phyloP scores from a whole-genome alignment of 2,797 vertebrate species.

The Phoebastria nigripes region DNA sequence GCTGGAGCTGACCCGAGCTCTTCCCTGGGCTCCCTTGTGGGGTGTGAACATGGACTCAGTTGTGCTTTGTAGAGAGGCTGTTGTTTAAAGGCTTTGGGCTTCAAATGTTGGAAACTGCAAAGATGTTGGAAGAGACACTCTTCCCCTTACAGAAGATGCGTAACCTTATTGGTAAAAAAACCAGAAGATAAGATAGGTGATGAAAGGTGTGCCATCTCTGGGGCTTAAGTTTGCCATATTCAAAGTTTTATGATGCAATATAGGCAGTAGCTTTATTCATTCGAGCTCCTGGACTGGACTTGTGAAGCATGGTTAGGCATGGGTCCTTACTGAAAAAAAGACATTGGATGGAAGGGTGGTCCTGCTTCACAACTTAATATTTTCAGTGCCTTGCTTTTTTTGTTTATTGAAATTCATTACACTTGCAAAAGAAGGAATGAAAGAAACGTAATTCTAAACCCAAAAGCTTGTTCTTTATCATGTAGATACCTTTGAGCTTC shows the following conservation, averaged over 20 bases:
- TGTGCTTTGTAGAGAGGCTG: not conserved
- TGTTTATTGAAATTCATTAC: not conserved
- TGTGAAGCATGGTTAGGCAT: not conserved
- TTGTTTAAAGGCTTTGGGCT: not conserved
- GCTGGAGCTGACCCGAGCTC: not conserved
- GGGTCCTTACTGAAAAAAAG: not conserved
- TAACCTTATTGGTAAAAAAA: not conserved
- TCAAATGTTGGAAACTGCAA: not conserved
- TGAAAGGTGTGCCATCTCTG: not conserved
- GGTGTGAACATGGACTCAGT: rapidly evolving
- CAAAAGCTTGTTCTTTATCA: not conserved
- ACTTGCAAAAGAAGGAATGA: not conserved
- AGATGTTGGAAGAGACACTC: not conserved
- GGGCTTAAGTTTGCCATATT: not conserved
- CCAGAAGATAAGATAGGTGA: too few relatives aligned
- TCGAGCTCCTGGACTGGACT: not conserved
- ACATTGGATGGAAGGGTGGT: not conserved
- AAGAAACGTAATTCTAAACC: not conserved
- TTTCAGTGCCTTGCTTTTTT: not conserved
- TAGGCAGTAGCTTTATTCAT: not conserved
- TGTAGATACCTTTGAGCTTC: not conserved
- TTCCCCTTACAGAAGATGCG: rapidly evolving
- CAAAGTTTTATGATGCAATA: not conserved
- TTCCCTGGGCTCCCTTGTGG: not conserved
- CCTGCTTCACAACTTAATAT: not conserved